Evolutionary conservation across 1,140 invertebrate genomes (phyloP), one percentile per base, ranked within the genome.

Genomic region (Ruditapes philippinarum): DNA sequence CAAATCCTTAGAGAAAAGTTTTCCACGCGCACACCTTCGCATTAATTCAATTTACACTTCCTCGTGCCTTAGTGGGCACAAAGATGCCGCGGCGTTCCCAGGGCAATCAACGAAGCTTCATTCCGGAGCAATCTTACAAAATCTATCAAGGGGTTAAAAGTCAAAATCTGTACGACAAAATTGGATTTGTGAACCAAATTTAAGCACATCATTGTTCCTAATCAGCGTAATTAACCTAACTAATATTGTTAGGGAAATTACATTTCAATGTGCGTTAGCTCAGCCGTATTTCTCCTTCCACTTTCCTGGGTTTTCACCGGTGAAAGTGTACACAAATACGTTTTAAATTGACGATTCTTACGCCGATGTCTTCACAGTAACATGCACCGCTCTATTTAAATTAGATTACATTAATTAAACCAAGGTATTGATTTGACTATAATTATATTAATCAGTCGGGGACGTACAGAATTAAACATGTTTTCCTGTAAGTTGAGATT

Each of bases 121-220:
- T 65, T 49, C 38, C 54, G 22, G 60, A 60, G 28, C 51, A 88
- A 80, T 79, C 85, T 70, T 51, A 40, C 85, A 40, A 54, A 88
- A 80, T 79, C 85, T 79, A 88, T 88, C 74, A 80, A 68, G 76
- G 62, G 85, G 85, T 88, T 88, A 80, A 80, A 80, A 88, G 85
- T 88, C 85, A 62, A 80, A 88, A 88, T 88, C 85, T 88, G 85
- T 88, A 88, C 74, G 85, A 40, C 73, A 40, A 78, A 79, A 88
- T 88, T 88, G 76, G 70, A 88, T 88, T 88, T 79, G 54, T 62
- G 85, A 88, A 80, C 85, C 85, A 88, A 88, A 88, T 88, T 88
- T 88, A 79, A 88, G 85, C 85, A 78, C 85, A 88, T 88, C 85
- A 68, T 65, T 51, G 74, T 80, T 76, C 60, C 60, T 88, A 88